Evolutionary conservation across 2,888 invertebrate genomes (phyloP).

Genomic region (Lasioglossum figueresi): DNA sequence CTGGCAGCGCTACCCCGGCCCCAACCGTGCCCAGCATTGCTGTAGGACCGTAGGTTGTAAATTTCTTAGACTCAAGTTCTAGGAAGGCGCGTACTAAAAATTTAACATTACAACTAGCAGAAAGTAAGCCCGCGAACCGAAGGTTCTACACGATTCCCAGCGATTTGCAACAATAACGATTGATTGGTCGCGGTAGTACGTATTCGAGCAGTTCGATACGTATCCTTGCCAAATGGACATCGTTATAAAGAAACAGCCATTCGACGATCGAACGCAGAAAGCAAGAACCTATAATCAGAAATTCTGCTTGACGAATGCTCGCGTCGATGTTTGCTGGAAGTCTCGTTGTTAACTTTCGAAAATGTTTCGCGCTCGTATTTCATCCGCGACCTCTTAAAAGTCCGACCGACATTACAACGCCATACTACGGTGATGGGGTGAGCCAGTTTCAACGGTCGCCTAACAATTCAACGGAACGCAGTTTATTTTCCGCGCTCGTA

Average conservation of each 20-base stretch:
- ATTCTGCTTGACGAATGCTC: not conserved
- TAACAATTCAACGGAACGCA: slow-evolving; percentile 52
- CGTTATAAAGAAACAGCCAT: no score
- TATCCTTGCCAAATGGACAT: not conserved
- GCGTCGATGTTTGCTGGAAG: not conserved
- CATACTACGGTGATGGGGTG: not conserved
- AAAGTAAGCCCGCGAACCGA: not conserved
- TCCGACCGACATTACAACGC: slow-evolving; percentile 33
- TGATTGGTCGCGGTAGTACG: not conserved
- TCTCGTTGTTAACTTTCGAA: slow-evolving; percentile 4
- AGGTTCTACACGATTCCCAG: not conserved
- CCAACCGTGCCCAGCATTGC: no score
- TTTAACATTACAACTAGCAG: not conserved
- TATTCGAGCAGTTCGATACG: not conserved
- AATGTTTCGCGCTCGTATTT: slow-evolving; percentile 43
- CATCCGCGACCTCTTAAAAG: slow-evolving; percentile 42
- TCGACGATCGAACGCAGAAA: not conserved
- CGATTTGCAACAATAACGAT: not conserved
- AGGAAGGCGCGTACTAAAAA: not conserved
- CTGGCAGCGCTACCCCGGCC: no score
- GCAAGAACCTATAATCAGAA: not conserved
- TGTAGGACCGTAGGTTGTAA: no score
- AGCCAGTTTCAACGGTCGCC: slow-evolving; percentile 39
- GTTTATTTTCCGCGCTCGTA: slow-evolving; percentile 65
- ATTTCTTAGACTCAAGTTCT: no score